These are phyloP conservation scores for Lycaena phlaeas DNA, from an alignment of 2,888 invertebrate species.

Conservation along the genomic window DNA sequence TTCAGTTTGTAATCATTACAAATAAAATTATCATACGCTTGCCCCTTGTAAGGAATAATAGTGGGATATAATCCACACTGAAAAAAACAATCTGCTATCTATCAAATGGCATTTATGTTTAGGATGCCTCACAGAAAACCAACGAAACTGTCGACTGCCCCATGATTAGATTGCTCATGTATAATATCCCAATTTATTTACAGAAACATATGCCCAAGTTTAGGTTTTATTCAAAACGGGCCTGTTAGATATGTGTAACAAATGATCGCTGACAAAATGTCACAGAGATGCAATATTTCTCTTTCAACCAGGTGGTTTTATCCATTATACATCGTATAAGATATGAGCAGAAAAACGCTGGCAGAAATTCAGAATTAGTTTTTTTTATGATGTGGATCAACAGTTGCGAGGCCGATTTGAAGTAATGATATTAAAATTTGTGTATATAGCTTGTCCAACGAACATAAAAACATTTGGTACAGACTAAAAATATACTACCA, in stretches of 20 bases:
- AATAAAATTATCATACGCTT: slow-evolving; percentile 42
- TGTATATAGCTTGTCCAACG: background rate
- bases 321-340: slow-evolving; percentile 56
- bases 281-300: slow-evolving; percentile 59
- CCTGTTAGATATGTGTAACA: slow-evolving; percentile 36
- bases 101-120: slow-evolving; percentile 10
- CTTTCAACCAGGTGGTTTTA: slow-evolving; percentile 57
- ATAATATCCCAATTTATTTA: slow-evolving; percentile 31
- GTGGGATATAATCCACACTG: slow-evolving; percentile 30
- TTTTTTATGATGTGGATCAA: slow-evolving; percentile 12
- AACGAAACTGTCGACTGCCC: slow-evolving; percentile 18
- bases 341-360: slow-evolving; percentile 32
- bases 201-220: slow-evolving; percentile 29
- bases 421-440: slow-evolving; percentile 1
- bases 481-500: no score
- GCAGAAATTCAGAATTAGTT: slow-evolving; percentile 21
- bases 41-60: slow-evolving; percentile 36
- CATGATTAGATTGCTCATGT: slow-evolving; percentile 16
- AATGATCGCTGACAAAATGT: slow-evolving; percentile 60
- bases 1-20: no score
- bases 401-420: slow-evolving; percentile 1
- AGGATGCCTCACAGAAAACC: slow-evolving; percentile 4
- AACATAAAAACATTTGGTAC: no score
- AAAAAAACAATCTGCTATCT: slow-evolving; percentile 17
- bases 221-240: slow-evolving; percentile 55